These are phyloP conservation scores for Clarias platycephalus DNA, from an alignment of 2,797 vertebrate genomes.

Conservation along the genomic window DNA sequence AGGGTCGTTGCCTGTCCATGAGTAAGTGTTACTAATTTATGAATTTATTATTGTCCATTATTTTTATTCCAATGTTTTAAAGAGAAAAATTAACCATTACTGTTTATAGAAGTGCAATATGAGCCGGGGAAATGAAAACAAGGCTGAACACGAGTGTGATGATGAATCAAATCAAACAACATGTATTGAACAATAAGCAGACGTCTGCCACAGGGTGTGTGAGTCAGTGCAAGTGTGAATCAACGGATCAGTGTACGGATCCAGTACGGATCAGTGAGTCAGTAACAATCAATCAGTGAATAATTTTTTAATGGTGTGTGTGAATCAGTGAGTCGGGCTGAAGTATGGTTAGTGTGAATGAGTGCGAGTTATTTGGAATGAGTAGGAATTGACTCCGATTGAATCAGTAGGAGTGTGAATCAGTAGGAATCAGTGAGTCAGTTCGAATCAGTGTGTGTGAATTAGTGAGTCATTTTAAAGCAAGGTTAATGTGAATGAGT, in stretches of 20 bases:
- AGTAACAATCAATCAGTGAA: not conserved
- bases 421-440: no score
- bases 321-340: no score
- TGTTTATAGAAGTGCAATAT: not conserved
- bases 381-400: not conserved
- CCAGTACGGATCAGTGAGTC: not conserved
- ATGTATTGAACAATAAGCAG: not conserved
- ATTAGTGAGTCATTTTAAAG: not conserved
- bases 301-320: no score
- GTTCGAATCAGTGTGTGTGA: not conserved
- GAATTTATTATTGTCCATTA: not conserved
- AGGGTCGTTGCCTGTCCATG: conserved; percentile 57
- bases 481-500: not conserved
- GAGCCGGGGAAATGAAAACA: not conserved
- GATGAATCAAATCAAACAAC: not conserved
- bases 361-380: not conserved
- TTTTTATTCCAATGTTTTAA: not conserved
- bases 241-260: conserved; percentile 19
- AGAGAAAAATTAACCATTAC: not conserved
- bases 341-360: not conserved
- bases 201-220: not conserved
- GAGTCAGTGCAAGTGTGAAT: conserved; percentile 12
- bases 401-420: not conserved
- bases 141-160: not conserved
- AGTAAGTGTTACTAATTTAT: not conserved